These are phyloP conservation scores for Oreonectes daqikongensis DNA, from an alignment of 2,797 vertebrate species.

Conservation along the genomic window DNA sequence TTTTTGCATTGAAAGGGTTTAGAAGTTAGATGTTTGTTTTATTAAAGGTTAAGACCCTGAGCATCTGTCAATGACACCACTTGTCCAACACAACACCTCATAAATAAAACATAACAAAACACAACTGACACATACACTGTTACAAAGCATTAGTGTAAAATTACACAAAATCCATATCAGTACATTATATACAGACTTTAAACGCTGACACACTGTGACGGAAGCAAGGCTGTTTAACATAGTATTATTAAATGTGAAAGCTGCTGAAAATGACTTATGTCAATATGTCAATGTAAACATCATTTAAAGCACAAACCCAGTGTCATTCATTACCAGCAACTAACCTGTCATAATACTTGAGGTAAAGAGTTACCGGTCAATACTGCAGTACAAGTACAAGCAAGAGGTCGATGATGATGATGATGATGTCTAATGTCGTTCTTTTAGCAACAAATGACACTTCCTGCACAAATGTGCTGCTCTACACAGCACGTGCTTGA, in stretches of 20 bases:
- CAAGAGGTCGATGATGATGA: neutral
- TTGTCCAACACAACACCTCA: constrained; percentile 29
- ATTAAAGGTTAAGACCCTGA: neutral
- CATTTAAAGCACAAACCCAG: too few relatives aligned
- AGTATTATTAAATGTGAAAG: too few relatives aligned
- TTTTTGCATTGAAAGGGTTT: too few relatives aligned
- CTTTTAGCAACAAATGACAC: neutral
- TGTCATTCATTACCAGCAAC: neutral
- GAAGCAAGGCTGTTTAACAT: too few relatives aligned
- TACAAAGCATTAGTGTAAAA: neutral
- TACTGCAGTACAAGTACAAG: neutral
- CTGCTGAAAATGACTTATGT: too few relatives aligned
- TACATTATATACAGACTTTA: too few relatives aligned
- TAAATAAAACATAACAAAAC: neutral
- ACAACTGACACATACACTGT: neutral
- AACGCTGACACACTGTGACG: too few relatives aligned
- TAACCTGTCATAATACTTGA: neutral
- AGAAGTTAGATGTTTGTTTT: too few relatives aligned
- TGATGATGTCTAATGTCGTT: neutral
- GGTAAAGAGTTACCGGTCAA: neutral
- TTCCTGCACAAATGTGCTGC: neutral
- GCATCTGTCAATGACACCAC: constrained; percentile 45
- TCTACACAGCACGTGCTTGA: constrained; percentile 1
- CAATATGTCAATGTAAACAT: too few relatives aligned
- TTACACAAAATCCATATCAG: neutral